Evolutionary conservation across 2,113 vertebrate species (phyloP).

Genomic region (Brachypteracias leptosomus): DNA sequence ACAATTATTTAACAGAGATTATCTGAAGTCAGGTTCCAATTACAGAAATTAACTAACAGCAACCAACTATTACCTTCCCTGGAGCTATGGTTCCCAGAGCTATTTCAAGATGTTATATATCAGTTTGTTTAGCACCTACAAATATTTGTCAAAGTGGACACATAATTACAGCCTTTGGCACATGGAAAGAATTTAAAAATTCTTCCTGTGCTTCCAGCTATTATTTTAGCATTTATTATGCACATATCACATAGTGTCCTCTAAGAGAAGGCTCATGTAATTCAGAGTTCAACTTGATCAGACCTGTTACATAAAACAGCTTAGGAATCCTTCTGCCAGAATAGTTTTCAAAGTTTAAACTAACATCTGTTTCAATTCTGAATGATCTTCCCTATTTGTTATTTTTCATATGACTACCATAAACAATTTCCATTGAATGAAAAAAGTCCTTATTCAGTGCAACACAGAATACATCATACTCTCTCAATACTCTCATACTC

Average conservation of each 20-base stretch:
- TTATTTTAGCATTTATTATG: background rate
- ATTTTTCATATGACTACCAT: constrained; percentile 58
- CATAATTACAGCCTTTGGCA: background rate
- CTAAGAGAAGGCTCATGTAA: background rate
- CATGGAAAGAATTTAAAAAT: background rate
- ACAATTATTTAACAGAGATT: background rate
- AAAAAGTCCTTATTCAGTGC: background rate
- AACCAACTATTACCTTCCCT: background rate
- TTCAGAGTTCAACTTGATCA: background rate
- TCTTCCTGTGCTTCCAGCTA: background rate
- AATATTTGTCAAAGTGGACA: background rate
- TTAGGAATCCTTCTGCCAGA: constrained; percentile 7
- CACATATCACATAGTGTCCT: background rate
- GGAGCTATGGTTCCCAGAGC: background rate
- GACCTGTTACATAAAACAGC: background rate
- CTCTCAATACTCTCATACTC: background rate
- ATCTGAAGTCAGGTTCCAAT: background rate
- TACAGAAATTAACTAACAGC: background rate
- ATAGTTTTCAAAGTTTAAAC: background rate
- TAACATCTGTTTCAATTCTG: constrained; percentile 74
- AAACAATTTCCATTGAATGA: constrained; percentile 24
- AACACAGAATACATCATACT: background rate
- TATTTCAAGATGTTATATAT: background rate
- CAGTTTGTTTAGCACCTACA: background rate
- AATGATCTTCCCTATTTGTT: constrained; percentile 52